Conservation (phyloP, 2,113 vertebrate species). For the Alces alces region DNA sequence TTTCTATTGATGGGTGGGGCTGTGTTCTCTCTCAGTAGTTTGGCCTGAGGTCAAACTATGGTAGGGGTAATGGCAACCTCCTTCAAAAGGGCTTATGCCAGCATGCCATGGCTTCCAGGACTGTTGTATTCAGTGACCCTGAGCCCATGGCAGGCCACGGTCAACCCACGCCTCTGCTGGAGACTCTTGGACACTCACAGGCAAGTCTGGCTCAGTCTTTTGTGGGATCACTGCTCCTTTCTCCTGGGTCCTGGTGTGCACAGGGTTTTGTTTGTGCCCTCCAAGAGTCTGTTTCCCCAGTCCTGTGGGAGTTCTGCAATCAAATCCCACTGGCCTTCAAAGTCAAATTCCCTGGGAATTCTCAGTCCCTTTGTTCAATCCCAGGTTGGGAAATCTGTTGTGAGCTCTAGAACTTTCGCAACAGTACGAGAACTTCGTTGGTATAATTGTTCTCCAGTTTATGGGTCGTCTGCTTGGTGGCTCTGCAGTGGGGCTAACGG, state of each 20-base stretch:
- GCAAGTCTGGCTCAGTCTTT: not conserved
- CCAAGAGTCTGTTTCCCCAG: not conserved
- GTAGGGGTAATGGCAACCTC: not conserved
- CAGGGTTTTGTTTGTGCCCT: not conserved
- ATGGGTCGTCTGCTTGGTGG: not conserved
- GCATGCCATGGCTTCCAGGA: not conserved
- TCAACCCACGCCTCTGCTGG: not conserved
- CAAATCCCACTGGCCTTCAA: not conserved
- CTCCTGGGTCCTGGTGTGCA: not conserved
- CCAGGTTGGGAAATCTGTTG: not conserved
- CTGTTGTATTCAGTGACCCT: not conserved
- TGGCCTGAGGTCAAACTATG: not conserved
- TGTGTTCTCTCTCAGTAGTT: not conserved
- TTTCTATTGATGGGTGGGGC: not conserved
- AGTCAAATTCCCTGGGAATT: not conserved
- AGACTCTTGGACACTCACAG: not conserved
- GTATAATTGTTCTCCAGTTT: not conserved
- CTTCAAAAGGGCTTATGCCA: not conserved
- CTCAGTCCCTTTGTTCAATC: not conserved
- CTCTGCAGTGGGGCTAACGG: not conserved
- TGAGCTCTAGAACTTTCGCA: not conserved
- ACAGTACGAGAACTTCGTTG: not conserved
- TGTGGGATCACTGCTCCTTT: not conserved
- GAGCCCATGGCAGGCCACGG: not conserved
- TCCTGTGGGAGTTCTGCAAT: not conserved